These are phyloP conservation scores for Danaus melanippus DNA, from an alignment of 1,140 invertebrate genomes.

Conservation along the genomic window DNA sequence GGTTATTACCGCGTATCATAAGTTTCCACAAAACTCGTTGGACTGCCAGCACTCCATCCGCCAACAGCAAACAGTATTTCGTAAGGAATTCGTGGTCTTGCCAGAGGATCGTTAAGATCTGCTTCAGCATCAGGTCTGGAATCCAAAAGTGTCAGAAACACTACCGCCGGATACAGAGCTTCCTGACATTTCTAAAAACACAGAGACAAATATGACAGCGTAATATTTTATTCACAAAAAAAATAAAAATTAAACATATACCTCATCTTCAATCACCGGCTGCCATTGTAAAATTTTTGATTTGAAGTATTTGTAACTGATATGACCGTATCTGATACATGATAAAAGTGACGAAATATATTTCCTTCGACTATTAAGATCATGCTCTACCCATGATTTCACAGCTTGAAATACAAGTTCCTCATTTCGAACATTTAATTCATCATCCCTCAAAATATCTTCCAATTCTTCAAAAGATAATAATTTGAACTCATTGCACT, in stretches of 20 bases:
- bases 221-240: constrained; percentile 4
- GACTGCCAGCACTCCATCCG: constrained; percentile 85
- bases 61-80: constrained; percentile 82
- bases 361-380: constrained; percentile 63
- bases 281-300: constrained; percentile 75
- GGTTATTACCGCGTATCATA: constrained; percentile 76
- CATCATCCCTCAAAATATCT: constrained; percentile 74
- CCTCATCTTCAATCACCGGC: constrained; percentile 68
- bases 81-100: constrained; percentile 77
- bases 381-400: constrained; percentile 75
- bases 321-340: constrained; percentile 78
- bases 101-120: constrained; percentile 73
- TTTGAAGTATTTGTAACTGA: constrained; percentile 77
- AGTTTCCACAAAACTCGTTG: constrained; percentile 84
- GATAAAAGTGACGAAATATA: constrained; percentile 75
- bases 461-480: constrained; percentile 72
- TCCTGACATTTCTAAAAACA: constrained; percentile 57
- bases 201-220: background rate
- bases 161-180: constrained; percentile 64
- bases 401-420: constrained; percentile 79
- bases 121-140: constrained; percentile 69
- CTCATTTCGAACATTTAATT: constrained; percentile 78
- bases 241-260: constrained; percentile 31
- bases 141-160: constrained; percentile 69
- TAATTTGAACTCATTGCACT: constrained; percentile 72